Base-by-base conservation (phyloP, 1,140 invertebrate species). In the Drosophila dunni region DNA sequence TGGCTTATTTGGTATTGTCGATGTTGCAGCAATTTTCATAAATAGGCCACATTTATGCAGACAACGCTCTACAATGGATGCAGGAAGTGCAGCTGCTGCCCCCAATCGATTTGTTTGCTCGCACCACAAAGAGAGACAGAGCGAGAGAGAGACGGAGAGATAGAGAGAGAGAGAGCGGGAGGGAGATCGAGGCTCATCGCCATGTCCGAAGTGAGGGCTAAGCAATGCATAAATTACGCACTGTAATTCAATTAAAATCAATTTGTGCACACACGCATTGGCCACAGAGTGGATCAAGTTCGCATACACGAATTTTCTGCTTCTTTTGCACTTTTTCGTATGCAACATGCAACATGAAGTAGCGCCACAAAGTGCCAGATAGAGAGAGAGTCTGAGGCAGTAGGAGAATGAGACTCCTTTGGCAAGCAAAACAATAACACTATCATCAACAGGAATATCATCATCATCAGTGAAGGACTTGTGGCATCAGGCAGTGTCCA, bases 181-280 rank as follows among this genome's bases (percentile, higher is more conserved):
- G 7, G 13, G n/a, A 10, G 50, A 45, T n/a, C 7, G 13, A 20
- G 58, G 24, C 36, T 29, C 20, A 33, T 29, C 20, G 20, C 71
- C 20, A 3, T n/a, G 46, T 11, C 13, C 13, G 13, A 29, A n/a
- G 34, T 24, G 11, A 10, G 66, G 36, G 45, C 77, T 79, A 70
- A 73, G 82, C 75, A 85, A 85, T 79, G 82, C 82, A 85, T 85
- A 85, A 85, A 85, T 85, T 85, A 85, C 75, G 68, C 75, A 81
- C 82, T 70, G 68, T 86, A 85, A 85, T 85, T 81, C 75, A 81
- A 85, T 85, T 85, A 85, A 81, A 85, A 86, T 63, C 82, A 85
- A 86, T 85, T 85, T 85, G 73, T 66, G 77, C 73, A 72, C 69
- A 45, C 78, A 60, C 76, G 44, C 77, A 65, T 70, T 38, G n/a